Percentiles rank a stretch among this genome's conserved stretches.
Evolutionary conservation across 2,113 vertebrate species (phyloP).

Genomic region (Vulpes vulpes): DNA sequence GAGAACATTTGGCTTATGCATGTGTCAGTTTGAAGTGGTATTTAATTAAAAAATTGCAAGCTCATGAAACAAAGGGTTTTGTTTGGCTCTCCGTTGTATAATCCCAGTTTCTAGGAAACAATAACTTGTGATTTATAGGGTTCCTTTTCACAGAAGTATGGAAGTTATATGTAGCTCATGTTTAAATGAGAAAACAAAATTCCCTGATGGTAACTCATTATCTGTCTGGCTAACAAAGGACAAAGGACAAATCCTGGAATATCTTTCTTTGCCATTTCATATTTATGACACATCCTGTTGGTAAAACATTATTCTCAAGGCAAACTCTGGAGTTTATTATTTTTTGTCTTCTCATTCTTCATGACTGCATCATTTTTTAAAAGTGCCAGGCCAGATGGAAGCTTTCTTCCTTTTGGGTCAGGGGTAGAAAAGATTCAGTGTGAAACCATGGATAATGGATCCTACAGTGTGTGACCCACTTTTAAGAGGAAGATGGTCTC

Average conservation of each 20-base stretch:
- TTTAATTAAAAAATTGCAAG: slow-evolving; percentile 77
- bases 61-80: slow-evolving; percentile 71
- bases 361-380: slow-evolving; percentile 79
- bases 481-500: neutral
- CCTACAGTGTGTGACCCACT: neutral
- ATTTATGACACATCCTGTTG: slow-evolving; percentile 81
- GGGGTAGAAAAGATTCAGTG: slow-evolving; percentile 68
- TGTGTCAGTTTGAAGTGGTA: slow-evolving; percentile 74
- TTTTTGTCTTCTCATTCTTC: slow-evolving; percentile 83
- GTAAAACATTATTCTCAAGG: slow-evolving; percentile 78
- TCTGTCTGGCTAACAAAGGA: slow-evolving; percentile 82
- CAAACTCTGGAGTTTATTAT: slow-evolving; percentile 85
- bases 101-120: slow-evolving; percentile 78
- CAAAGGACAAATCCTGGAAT: slow-evolving; percentile 77
- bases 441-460: slow-evolving; percentile 6
- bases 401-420: slow-evolving; percentile 77
- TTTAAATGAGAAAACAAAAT: slow-evolving; percentile 58
- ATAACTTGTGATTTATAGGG: slow-evolving; percentile 80
- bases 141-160: slow-evolving; percentile 73
- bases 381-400: slow-evolving; percentile 64
- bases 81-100: slow-evolving; percentile 67
- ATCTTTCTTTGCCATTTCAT: slow-evolving; percentile 78
- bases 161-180: slow-evolving; percentile 74
- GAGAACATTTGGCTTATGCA: slow-evolving; percentile 65
- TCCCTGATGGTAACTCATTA: slow-evolving; percentile 83